Evolutionary conservation across 2,888 invertebrate species (phyloP).

Genomic region (Cepaea hortensis): DNA sequence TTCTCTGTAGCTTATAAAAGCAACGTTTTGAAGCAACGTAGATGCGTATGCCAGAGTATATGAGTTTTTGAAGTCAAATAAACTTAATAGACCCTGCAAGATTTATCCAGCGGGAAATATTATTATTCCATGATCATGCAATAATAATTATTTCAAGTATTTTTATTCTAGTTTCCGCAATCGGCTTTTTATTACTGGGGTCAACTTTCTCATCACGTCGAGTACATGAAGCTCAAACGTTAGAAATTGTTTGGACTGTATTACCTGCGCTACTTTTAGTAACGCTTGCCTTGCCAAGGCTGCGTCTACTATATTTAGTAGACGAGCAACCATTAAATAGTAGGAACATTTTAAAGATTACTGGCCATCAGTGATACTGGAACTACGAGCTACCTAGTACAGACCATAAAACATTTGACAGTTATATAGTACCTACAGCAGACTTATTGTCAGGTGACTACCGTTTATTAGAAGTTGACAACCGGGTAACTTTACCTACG

Average conservation of each 20-base stretch:
- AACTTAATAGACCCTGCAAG: constrained; percentile 5
- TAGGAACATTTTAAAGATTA: neutral
- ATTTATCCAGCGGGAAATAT: constrained; percentile 1
- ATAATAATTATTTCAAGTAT: neutral
- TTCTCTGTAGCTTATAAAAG: too few relatives aligned
- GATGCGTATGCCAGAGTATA: too few relatives aligned
- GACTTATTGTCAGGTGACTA: neutral
- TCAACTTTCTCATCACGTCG: neutral
- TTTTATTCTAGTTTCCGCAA: neutral
- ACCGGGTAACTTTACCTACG: neutral
- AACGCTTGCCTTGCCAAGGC: constrained; percentile 12
- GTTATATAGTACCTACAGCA: neutral
- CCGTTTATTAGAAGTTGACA: constrained; percentile 15
- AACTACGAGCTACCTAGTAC: constrained; percentile 4
- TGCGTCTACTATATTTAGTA: constrained; percentile 22
- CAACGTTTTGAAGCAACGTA: too few relatives aligned
- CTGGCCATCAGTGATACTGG: constrained; percentile 35
- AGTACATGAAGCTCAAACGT: constrained; percentile 16
- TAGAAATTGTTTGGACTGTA: constrained; percentile 32
- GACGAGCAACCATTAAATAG: neutral
- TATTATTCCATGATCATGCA: constrained; percentile 32
- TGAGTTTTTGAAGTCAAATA: too few relatives aligned
- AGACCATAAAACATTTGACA: neutral
- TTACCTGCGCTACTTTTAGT: constrained; percentile 14
- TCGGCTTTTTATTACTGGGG: neutral